Evolutionary conservation across 2,113 vertebrate genomes (phyloP).

Genomic region (Bos indicus): DNA sequence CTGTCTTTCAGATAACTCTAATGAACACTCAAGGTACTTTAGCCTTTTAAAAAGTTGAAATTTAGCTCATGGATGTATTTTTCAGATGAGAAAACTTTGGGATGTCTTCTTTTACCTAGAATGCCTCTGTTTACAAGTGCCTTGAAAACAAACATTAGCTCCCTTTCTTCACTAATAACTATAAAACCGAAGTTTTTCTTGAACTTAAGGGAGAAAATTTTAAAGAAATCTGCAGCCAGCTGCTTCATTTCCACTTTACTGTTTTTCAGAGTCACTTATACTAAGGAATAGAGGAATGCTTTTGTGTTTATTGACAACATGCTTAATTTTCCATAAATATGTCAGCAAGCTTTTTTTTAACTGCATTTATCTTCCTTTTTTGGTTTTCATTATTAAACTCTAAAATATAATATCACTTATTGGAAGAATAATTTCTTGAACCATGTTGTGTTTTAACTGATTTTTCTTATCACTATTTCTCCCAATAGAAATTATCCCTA

Average conservation of each 20-base stretch:
- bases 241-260: background rate
- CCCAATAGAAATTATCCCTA: background rate
- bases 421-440: constrained; percentile 16
- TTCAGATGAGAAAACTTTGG: background rate
- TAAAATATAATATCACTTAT: background rate
- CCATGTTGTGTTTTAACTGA: background rate
- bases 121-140: constrained; percentile 29
- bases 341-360: background rate
- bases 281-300: background rate
- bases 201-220: background rate
- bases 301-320: background rate
- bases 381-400: constrained; percentile 11
- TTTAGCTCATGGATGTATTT: background rate
- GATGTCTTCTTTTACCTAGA: background rate
- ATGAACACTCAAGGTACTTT: background rate
- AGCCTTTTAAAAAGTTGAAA: background rate
- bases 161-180: background rate
- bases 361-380: background rate
- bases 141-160: constrained; percentile 16
- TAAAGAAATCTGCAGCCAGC: background rate
- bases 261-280: background rate
- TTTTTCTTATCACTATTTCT: background rate
- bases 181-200: background rate
- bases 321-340: constrained; percentile 16
- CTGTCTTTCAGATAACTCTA: background rate